Evolutionary conservation across 2,888 invertebrate species (phyloP).

Genomic region (Morpho achilles): DNA sequence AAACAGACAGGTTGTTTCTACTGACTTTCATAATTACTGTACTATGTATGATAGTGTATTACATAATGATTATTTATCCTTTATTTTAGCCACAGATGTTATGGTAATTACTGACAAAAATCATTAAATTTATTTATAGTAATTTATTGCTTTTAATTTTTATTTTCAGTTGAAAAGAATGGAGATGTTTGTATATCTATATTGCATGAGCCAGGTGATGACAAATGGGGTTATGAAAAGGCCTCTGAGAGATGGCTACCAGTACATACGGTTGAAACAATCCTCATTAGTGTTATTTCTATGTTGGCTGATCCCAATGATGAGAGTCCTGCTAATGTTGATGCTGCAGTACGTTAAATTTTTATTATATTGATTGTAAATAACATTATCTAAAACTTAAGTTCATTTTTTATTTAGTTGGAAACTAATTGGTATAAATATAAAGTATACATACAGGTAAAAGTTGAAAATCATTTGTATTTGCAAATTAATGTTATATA

Average conservation of each 20-base stretch:
- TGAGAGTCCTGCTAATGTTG: constrained; percentile 99
- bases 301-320: constrained; percentile 99
- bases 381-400: no score
- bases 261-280: constrained; percentile 99
- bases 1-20: no score
- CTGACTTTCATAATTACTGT: no score
- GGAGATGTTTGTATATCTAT: constrained; percentile 99
- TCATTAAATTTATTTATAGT: background rate
- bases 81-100: no score
- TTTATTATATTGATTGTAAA: background rate
- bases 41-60: no score
- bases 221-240: constrained; percentile 98
- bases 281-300: constrained; percentile 98
- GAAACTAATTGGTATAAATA: no score
- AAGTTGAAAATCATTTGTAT: no score
- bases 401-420: no score
- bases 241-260: constrained; percentile 99
- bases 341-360: constrained; percentile 92
- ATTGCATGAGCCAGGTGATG: constrained; percentile 98
- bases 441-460: no score
- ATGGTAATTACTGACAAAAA: background rate
- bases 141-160: background rate
- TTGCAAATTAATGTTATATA: no score
- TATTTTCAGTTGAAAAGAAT: constrained; percentile 91
- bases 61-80: no score